These are phyloP conservation scores for Drosophila leontia DNA, from an alignment of 1,140 invertebrate genomes.

Conservation along the genomic window DNA sequence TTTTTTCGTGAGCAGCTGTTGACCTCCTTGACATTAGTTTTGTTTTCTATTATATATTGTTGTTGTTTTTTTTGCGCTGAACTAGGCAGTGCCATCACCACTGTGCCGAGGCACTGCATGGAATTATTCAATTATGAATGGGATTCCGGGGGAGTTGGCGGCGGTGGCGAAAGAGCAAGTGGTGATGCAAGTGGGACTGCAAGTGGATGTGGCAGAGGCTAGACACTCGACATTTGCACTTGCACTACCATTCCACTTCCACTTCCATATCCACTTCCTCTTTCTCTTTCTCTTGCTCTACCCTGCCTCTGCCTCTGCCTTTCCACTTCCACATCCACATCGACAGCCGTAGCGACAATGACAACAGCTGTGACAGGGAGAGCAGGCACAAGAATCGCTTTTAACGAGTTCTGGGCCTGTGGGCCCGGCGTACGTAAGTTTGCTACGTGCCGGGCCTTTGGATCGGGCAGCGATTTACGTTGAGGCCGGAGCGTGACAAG, in stretches of 20 bases:
- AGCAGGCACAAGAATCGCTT: constrained; percentile 56
- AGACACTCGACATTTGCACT: constrained; percentile 26
- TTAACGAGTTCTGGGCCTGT: constrained; percentile 74
- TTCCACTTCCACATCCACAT: constrained; percentile 7
- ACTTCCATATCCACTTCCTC: background rate
- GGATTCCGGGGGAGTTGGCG: constrained; percentile 5
- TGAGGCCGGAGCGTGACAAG: constrained; percentile 53
- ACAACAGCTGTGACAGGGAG: constrained; percentile 27
- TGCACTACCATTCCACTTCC: constrained; percentile 16
- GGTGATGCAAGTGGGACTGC: constrained; percentile 6
- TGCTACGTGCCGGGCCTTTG: constrained; percentile 54
- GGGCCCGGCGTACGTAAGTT: constrained; percentile 54
- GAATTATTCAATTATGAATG: constrained; percentile 53
- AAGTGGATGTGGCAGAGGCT: constrained; percentile 25
- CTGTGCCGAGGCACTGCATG: constrained; percentile 15
- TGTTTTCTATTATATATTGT: background rate
- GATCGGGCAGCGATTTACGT: constrained; percentile 63
- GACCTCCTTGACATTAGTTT: constrained; percentile 1
- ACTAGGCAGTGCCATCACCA: background rate
- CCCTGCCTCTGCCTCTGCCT: background rate
- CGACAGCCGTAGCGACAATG: constrained; percentile 9
- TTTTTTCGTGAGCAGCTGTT: background rate
- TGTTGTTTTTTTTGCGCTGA: background rate
- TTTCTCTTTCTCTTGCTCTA: too few relatives aligned
- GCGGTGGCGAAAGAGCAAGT: constrained; percentile 6